Base-by-base conservation (phyloP, 2,888 invertebrate genomes). In the Lochmaea capreae region DNA sequence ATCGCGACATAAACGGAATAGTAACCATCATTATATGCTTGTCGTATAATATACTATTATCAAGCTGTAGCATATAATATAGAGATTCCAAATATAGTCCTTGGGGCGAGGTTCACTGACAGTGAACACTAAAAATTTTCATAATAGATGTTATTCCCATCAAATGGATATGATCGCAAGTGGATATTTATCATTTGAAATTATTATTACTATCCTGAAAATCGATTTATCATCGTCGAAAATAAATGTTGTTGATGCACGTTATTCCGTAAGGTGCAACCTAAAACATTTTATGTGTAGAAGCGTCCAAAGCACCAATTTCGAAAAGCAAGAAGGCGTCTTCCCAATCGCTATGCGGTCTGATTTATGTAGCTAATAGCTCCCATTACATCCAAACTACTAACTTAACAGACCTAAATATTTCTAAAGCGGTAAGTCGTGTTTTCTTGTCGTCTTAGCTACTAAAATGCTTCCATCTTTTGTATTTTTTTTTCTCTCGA, bases 351-450 rank as follows among this genome's bases (percentile, higher is more conserved):
- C 70, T 58, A 43, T 42, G 59, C 39, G 58, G 52, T 39, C 72
- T 62, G 72, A 75, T 75, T 75, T 75, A 75, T 72, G 72, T 46
- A 49, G 58, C 67, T 75, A 75, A 75, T 75, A 59, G 75, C 72
- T 59, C 65, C 70, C 72, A 72, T 76, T 76, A 76, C 72, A 72
- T 67, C 71, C 72, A 54, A 75, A 72, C 72, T 75, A 71, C 72
- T 33, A 33, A 33, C 33, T 33, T 63, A 75, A 75, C 72, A 74
- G 70, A 70, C 61, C 70, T 22, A 46, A 66, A 73, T 66, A 66
- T 62, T 52, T 65, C 59, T 52, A 39, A 52, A 67, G 49, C 63
- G 57, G n/a, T 6, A 8, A 49, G 49, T n/a, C 49, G n/a, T 14
- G 43, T 46, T 46, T 46, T 46, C 49, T 49, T n/a, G n/a, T 49